Percentiles rank a stretch among this genome's conserved stretches.
These are phyloP conservation scores for Charanyca ferruginea DNA, from an alignment of 2,888 invertebrate species.

Conservation along the genomic window DNA sequence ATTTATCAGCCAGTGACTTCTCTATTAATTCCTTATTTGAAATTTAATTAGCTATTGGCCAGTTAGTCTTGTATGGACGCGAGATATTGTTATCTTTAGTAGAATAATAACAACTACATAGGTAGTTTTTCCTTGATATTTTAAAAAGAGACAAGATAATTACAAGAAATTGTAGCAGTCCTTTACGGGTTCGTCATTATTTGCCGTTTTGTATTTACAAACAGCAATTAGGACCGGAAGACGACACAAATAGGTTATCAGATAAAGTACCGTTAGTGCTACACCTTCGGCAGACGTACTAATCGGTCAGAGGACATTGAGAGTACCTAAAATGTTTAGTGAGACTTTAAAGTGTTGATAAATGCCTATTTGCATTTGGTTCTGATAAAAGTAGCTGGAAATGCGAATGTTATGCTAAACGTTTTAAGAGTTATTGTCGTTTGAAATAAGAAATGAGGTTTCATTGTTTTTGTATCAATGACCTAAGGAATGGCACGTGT, in stretches of 20 bases:
- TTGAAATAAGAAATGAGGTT: conserved; percentile 16
- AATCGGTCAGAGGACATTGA: conserved; percentile 68
- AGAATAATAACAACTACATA: neutral
- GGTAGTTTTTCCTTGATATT: neutral
- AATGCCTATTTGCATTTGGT: conserved; percentile 48
- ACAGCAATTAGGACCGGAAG: conserved; percentile 80
- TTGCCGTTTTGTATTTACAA: conserved; percentile 78
- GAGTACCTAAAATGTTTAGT: conserved; percentile 51
- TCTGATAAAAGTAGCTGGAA: conserved; percentile 31
- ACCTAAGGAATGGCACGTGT: neutral
- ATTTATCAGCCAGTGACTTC: conserved; percentile 49
- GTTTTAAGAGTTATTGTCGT: neutral
- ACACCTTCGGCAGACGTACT: conserved; percentile 72
- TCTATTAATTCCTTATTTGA: conserved; percentile 49
- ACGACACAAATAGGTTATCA: conserved; percentile 74
- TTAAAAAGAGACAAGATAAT: conserved; percentile 19
- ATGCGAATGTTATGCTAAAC: conserved; percentile 6
- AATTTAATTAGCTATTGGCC: conserved; percentile 48
- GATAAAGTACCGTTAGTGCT: conserved; percentile 78
- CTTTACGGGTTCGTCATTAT: conserved; percentile 58
- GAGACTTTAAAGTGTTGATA: conserved; percentile 46
- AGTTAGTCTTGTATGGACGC: conserved; percentile 6
- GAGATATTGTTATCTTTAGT: conserved; percentile 33
- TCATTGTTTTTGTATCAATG: conserved; percentile 1
- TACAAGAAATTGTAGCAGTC: conserved; percentile 46